Conservation (phyloP, 1,140 invertebrate species). For the Drosophila cardini region DNA sequence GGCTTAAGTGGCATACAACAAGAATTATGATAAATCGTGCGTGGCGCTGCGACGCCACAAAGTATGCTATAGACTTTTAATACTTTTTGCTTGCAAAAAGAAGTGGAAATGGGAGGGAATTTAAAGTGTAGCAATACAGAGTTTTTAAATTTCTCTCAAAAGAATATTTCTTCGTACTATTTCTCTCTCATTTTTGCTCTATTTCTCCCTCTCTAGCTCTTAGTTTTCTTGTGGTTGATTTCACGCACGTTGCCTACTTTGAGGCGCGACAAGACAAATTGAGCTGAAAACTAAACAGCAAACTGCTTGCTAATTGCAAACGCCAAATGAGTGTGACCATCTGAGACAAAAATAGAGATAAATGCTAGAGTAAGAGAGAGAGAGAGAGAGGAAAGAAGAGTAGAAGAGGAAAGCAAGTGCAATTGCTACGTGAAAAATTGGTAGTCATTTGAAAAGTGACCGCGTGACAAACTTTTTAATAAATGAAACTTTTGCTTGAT, state of each 20-base stretch:
- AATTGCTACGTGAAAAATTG: conserved; percentile 83
- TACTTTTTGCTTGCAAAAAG: not conserved
- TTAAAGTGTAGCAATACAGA: not conserved
- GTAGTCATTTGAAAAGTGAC: conserved; percentile 78
- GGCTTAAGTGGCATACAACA: conserved; percentile 49
- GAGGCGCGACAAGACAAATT: conserved; percentile 77
- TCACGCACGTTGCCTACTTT: conserved; percentile 70
- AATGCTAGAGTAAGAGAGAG: conserved; percentile 7
- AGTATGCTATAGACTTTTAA: conserved; percentile 33
- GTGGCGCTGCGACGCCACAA: conserved; percentile 50
- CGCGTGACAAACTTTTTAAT: conserved; percentile 82
- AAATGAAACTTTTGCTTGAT: conserved; percentile 74
- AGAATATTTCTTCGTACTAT: not conserved
- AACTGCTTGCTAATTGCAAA: conserved; percentile 81
- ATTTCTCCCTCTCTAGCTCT: not conserved
- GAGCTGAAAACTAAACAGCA: conserved; percentile 77
- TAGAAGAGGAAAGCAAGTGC: conserved; percentile 4
- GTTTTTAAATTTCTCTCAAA: conserved; percentile 15
- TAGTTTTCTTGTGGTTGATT: conserved; percentile 45
- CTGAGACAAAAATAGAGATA: not conserved
- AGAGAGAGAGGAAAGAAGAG: conserved; percentile 1
- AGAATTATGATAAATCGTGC: conserved; percentile 81
- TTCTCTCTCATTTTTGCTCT: not conserved
- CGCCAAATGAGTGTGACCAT: conserved; percentile 19
- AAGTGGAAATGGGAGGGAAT: not conserved